Evolutionary conservation across 2,113 vertebrate species (phyloP), one percentile per base, ranked within the genome.

Genomic region (Echinops telfairi): DNA sequence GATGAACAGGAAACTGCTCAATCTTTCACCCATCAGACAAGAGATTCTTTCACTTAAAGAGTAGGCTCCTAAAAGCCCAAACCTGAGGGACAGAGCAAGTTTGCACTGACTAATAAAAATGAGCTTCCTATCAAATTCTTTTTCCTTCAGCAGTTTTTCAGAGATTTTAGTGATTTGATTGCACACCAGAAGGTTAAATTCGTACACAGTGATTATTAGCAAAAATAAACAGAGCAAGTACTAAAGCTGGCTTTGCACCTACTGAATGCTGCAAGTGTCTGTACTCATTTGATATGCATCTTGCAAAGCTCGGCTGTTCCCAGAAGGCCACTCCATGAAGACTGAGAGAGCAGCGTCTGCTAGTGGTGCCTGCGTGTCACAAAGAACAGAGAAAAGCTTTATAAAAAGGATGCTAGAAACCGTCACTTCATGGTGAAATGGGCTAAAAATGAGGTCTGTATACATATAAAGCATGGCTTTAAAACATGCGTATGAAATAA

Each of bases 191-290:
- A 95, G 97, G 96, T 92, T 96, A 96, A 94, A 93, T 62, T 93
- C 89, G 94, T 96, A 95, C 95, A 96, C 8, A 86, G 6, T 75
- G 89, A 43, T 95, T 58, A 97, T 98, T 98, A 98, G 97, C 97
- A 98, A 96, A 97, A 98, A 98, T 98, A 98, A 98, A 98, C 98
- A 98, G 98, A 98, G 98, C 98, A 98, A 98, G 98, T 98, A 99
- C 97, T 98, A 98, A 98, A 99, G 99, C 98, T 99, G 99, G 99
- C 98, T 98, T 99, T 99, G 99, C 99, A 99, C 99, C 99, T 99
- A 99, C 99, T 99, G 99, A 99, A 99, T 99, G 99, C 99, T 99
- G 99, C 99, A 99, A 99, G 99, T 99, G 99, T 99, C 99, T 99
- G 99, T 99, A 99, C 98, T 99, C 99, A 98, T 99, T 99, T 98